Evolutionary conservation across 92 coral and sea anemone genomes (phyloP).

Genomic region (Blastomussa wellsi): DNA sequence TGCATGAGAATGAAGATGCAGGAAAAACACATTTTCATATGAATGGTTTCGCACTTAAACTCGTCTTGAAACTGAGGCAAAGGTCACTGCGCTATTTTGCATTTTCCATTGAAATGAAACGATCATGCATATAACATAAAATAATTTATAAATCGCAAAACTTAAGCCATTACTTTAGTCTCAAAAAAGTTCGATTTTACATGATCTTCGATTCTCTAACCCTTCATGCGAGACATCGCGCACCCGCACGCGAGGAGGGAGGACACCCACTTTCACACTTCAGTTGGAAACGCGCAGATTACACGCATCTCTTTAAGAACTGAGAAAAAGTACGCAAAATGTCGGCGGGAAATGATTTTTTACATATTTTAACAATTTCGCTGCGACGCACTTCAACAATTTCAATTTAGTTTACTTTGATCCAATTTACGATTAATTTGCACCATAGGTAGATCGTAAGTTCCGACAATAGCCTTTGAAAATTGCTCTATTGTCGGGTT

Average conservation of each 20-base stretch:
- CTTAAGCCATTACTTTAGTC: too few species aligned
- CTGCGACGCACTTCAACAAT: neutral
- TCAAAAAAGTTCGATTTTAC: too few species aligned
- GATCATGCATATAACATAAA: too few species aligned
- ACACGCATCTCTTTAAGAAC: neutral
- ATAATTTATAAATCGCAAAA: too few species aligned
- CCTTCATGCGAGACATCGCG: neutral
- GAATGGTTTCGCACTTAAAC: too few species aligned
- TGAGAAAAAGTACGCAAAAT: neutral
- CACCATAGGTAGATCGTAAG: neutral
- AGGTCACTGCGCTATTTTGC: too few species aligned
- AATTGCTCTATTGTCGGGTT: slow-evolving; percentile 4
- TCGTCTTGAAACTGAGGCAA: too few species aligned
- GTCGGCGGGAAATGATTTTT: neutral
- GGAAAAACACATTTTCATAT: too few species aligned
- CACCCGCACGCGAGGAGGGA: neutral
- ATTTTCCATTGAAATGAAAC: too few species aligned
- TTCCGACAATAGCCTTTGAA: slow-evolving; percentile 16
- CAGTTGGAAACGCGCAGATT: neutral
- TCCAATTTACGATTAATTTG: neutral
- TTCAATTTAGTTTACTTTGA: neutral
- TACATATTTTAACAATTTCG: neutral
- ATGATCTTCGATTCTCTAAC: neutral
- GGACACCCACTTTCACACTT: too few species aligned
- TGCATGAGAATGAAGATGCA: too few species aligned